Evolutionary conservation across 2,888 invertebrate genomes (phyloP), one percentile per base, ranked within the genome.

Genomic region (Anorthoa munda): DNA sequence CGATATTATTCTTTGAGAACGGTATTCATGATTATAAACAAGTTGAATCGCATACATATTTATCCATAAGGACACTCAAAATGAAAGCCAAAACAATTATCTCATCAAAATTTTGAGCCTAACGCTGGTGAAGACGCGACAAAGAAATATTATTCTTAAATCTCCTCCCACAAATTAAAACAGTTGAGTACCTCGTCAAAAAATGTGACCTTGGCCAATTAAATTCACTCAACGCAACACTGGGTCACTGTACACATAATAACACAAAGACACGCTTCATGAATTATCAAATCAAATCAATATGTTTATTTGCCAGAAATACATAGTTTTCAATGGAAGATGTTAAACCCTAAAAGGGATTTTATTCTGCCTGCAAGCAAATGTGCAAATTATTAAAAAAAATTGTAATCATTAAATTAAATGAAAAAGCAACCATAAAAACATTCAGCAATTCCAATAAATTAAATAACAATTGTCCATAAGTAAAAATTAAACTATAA

Each of bases 211-310:
- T 72, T 58, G 83, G 71, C 86, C 88, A 91, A 91, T 92, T 92
- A 91, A 91, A 90, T 92, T 90, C 88, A 89, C 87, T 89, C 78
- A 82, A 84, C 85, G 75, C 75, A 83, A 87, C 81, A 75, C 73
- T 72, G 50, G 46, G 79, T 84, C 82, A n/a, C n/a, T n/a, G n/a
- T n/a, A n/a, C n/a, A n/a, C n/a, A n/a, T n/a, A n/a, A n/a, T n/a
- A n/a, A n/a, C 9, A 63, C 18, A 4, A 39, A 11, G 13, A 13
- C 48, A 21, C 17, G 18, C 4, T 11, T 45, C 4, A 39, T 4
- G 23, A 2, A 15, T 7, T 0, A 1, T 26, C 26, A 26, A 26
- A 26, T 26, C 4, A 2, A 26, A 26, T 26, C 26, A 26, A 3
- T 4, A 26, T 26, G 26, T 26, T 26, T 26, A 26, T 4, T 26